phyloP scores from a whole-genome alignment of 2,113 vertebrate genomes.

The Taxidea taxus region DNA sequence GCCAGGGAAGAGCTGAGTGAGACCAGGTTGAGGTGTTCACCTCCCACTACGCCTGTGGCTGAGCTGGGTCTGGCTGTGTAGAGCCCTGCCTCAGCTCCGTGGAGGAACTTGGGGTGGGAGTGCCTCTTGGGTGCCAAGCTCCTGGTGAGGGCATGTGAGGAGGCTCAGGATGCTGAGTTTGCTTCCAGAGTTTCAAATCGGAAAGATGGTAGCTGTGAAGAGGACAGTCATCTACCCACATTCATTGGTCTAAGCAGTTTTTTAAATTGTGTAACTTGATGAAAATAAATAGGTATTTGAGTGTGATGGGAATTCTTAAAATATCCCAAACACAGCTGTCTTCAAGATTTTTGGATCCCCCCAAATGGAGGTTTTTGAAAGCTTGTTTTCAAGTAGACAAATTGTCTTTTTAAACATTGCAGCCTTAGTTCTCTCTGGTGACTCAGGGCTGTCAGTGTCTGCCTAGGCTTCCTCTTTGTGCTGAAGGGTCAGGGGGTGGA shows the following conservation, averaged over 20 bases:
- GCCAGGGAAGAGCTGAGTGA: neutral
- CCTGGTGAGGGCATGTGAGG: neutral
- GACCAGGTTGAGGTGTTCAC: neutral
- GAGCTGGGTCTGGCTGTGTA: neutral
- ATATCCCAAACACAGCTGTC: neutral
- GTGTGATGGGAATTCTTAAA: conserved; percentile 33
- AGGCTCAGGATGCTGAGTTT: neutral
- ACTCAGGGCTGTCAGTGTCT: neutral
- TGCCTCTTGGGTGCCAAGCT: neutral
- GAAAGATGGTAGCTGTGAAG: neutral
- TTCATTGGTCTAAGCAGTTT: conserved; percentile 49
- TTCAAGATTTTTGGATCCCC: neutral
- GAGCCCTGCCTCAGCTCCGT: neutral
- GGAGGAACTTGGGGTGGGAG: neutral
- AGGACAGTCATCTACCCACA: neutral
- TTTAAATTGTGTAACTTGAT: neutral
- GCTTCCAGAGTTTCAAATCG: neutral
- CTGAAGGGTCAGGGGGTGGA: neutral
- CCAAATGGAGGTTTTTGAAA: neutral
- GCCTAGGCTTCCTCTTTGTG: neutral
- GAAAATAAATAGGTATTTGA: neutral
- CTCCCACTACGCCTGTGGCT: neutral
- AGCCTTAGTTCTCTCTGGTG: conserved; percentile 1
- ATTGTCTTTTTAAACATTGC: neutral
- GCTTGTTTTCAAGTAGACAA: conserved; percentile 24